Base-by-base conservation (phyloP, 1,140 invertebrate species). In the Drosophila bocqueti region DNA sequence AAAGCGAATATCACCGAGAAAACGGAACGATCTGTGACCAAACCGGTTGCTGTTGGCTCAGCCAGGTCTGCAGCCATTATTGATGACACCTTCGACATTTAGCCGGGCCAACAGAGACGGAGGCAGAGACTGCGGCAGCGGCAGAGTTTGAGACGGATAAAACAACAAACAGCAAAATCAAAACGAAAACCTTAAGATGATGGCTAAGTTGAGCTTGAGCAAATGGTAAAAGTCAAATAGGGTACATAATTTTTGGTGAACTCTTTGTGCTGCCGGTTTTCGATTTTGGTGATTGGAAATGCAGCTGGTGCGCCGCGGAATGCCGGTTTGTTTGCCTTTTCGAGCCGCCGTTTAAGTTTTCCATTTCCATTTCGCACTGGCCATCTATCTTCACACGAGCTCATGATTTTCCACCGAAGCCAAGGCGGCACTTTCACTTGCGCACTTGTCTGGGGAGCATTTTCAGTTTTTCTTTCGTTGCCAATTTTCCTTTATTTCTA, bases 31-130 rank as follows among this genome's bases (percentile, higher is more conserved):
- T 54, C 65, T 63, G 67, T 46, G 64, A 36, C 42, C 63, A 74
- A 84, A 89, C 84, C 85, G 85, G 84, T 86, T 73, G 45, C 31
- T 60, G 54, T n/a, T 43, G 38, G 54, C 26, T 49, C 47, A 34
- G 26, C 26, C 40, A 59, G 45, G 38, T 68, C 57, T 69, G 40
- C 38, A 55, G 49, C 54, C 54, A 55, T 77, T 80, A 89, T 90
- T 89, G 86, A 89, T 89, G 85, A 85, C 85, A 89, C 85, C 85
- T 89, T 90, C 85, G 85, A 89, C 85, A 89, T 89, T 89, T 89
- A 90, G 69, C 69, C 54, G 58, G 54, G 45, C 36, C 57, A 29
- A 15, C 21, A 29, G 26, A 43, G 21, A 52, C 31, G 13, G 15
- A n/a, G 24, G 6, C 21, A 29, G 26, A 43, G 21, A 52, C 31